Conservation (phyloP, 2,113 vertebrate genomes). For the Gulo gulo region DNA sequence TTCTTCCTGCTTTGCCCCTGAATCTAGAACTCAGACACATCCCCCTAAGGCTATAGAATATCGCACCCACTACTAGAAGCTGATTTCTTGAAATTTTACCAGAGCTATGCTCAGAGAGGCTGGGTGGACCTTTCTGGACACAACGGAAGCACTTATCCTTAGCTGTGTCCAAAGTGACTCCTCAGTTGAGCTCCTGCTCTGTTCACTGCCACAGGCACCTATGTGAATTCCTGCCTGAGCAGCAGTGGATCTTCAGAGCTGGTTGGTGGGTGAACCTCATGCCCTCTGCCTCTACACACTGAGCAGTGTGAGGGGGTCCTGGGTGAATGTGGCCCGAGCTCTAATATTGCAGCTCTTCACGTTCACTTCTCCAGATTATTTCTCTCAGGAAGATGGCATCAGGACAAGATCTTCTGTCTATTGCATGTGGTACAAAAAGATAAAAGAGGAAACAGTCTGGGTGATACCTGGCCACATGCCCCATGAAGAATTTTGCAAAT, state of each 20-base stretch:
- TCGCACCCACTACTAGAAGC: not conserved
- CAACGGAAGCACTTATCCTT: not conserved
- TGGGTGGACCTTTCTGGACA: not conserved
- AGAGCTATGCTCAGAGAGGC: not conserved
- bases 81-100: not conserved
- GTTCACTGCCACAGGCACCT: not conserved
- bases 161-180: not conserved
- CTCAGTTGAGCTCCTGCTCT: not conserved
- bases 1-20: not conserved
- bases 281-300: not conserved
- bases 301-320: not conserved
- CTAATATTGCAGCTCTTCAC: not conserved
- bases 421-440: not conserved
- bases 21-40: not conserved
- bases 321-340: not conserved
- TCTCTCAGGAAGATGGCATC: not conserved
- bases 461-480: not conserved
- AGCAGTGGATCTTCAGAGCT: not conserved
- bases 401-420: not conserved
- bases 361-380: not conserved
- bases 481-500: not conserved
- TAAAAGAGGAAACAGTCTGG: not conserved
- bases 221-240: not conserved
- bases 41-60: not conserved
- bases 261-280: not conserved